A percentile compares a stretch with the other conserved stretches of the same genome.
phyloP scores from a whole-genome alignment of 2,113 vertebrate species.

The Patagioenas fasciata region DNA sequence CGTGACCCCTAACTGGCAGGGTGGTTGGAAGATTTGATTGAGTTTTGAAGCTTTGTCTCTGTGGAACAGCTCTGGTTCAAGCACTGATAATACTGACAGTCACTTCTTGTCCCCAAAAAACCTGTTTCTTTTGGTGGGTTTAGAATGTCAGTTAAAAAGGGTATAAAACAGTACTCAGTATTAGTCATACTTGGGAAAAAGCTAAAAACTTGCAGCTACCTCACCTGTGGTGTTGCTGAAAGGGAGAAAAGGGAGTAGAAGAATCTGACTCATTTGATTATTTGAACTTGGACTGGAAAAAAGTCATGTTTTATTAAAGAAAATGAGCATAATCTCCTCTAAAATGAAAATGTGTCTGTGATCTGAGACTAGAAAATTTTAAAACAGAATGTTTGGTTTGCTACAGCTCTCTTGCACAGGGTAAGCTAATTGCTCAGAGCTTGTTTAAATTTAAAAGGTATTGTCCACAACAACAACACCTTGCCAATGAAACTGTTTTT shows the following conservation, averaged over 20 bases:
- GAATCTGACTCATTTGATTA: neutral
- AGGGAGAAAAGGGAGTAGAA: neutral
- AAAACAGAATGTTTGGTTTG: neutral
- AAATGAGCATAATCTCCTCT: neutral
- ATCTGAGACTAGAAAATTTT: neutral
- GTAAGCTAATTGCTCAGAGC: neutral
- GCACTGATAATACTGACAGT: neutral
- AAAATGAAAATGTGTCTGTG: neutral
- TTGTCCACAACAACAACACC: neutral
- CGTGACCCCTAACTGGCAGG: neutral
- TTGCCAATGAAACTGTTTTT: neutral
- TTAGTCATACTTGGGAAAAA: neutral
- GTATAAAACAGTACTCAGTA: neutral
- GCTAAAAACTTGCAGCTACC: neutral
- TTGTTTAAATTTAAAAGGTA: neutral
- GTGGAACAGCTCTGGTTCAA: neutral
- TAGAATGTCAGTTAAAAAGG: neutral
- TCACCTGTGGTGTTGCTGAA: neutral
- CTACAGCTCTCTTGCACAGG: neutral
- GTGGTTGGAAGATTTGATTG: neutral
- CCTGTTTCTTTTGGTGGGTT: neutral
- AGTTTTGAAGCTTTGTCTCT: neutral
- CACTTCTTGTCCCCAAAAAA: neutral
- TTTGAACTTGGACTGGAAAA: neutral
- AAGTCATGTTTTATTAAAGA: neutral